phyloP scores from a whole-genome alignment of 2,113 vertebrate genomes.

The Tragelaphus strepsiceros region DNA sequence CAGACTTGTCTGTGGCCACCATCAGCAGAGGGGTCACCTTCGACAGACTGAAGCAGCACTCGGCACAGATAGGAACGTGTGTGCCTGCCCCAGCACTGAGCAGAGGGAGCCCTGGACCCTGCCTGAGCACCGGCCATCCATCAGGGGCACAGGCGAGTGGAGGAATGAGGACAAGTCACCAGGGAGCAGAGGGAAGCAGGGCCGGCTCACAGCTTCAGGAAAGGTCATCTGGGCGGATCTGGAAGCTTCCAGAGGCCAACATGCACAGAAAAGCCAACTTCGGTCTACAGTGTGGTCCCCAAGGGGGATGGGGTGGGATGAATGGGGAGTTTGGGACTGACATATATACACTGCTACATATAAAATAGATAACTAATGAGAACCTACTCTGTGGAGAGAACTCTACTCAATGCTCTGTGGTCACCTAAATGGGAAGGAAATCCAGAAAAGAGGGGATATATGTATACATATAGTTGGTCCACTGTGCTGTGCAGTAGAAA shows the following conservation, averaged over 20 bases:
- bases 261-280: not conserved
- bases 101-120: not conserved
- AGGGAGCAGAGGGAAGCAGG: fast-evolving
- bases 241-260: not conserved
- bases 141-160: fast-evolving
- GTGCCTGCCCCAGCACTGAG: not conserved
- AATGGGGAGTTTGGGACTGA: not conserved
- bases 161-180: not conserved
- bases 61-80: fast-evolving
- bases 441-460: not conserved
- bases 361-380: not conserved
- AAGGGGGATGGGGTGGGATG: not conserved
- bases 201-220: not conserved
- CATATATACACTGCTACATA: not conserved
- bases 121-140: not conserved
- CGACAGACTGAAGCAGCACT: fast-evolving
- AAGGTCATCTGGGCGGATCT: fast-evolving
- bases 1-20: fast-evolving
- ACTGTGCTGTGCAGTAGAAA: not conserved
- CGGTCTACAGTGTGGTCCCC: no score
- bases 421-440: not conserved
- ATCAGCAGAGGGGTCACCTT: not conserved
- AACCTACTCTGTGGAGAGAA: not conserved
- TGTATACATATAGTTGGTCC: not conserved
- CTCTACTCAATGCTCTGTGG: not conserved